phyloP scores from a whole-genome alignment of 1,140 invertebrate species.

The Trachelipus rathkii region DNA sequence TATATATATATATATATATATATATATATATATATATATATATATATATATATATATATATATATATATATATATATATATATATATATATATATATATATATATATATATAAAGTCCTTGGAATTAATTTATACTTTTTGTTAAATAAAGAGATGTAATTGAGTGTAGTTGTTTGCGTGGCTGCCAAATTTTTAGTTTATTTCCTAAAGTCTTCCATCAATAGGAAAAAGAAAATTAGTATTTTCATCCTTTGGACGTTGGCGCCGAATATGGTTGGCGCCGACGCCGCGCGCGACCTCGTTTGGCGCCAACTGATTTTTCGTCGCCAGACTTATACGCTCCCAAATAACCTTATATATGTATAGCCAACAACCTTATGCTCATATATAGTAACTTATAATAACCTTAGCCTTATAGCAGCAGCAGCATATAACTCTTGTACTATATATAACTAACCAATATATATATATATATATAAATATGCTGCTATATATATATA shows the following conservation, averaged over 20 bases:
- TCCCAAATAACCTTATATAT: too few species aligned
- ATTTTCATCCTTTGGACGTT: not conserved
- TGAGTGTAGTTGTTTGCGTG: not conserved
- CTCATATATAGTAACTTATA: not conserved
- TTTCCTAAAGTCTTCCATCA: not conserved
- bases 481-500: too few species aligned
- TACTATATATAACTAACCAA: too few species aligned
- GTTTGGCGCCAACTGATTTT: not conserved
- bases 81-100: too few species aligned
- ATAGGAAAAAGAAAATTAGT: not conserved
- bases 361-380: not conserved
- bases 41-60: too few species aligned
- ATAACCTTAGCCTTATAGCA: too few species aligned
- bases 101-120: too few species aligned
- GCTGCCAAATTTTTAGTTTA: not conserved
- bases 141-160: not conserved
- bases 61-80: too few species aligned
- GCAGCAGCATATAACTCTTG: too few species aligned
- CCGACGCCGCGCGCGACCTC: not conserved
- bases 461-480: too few species aligned
- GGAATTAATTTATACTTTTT: not conserved
- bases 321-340: not conserved
- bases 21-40: too few species aligned
- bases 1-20: too few species aligned
- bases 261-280: conserved; percentile 7